Conservation (phyloP, 2,113 vertebrate species). For the Gallinago undulata region DNA sequence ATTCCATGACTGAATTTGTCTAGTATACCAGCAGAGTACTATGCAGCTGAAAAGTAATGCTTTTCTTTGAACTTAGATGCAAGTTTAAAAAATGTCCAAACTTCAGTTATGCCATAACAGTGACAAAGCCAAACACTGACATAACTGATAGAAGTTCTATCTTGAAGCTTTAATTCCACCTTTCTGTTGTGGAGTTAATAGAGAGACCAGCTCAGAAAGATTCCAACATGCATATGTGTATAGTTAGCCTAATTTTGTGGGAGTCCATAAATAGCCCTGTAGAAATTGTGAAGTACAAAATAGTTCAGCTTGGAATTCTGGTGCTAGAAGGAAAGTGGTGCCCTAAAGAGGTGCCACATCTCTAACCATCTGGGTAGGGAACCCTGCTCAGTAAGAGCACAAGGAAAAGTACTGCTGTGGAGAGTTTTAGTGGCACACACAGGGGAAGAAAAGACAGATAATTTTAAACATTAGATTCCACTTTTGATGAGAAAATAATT, state of each 20-base stretch:
- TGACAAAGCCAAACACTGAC: neutral
- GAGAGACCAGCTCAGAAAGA: neutral
- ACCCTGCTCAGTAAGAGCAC: accelerated
- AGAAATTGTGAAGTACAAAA: neutral
- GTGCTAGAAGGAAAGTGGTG: accelerated
- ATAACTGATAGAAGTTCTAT: neutral
- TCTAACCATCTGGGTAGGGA: neutral
- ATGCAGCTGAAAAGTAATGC: neutral
- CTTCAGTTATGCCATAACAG: neutral
- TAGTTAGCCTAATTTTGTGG: neutral
- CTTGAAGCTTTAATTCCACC: neutral
- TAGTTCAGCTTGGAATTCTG: neutral
- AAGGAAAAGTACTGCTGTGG: neutral
- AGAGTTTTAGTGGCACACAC: neutral
- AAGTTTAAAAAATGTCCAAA: neutral
- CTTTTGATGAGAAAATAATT: neutral
- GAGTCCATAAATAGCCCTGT: accelerated
- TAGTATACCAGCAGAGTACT: neutral
- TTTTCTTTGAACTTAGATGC: neutral
- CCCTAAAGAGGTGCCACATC: neutral
- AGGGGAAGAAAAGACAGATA: neutral
- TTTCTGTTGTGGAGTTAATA: neutral
- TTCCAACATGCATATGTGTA: accelerated
- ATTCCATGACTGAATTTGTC: neutral
- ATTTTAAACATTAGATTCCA: neutral